These are phyloP conservation scores for Odontomyia ornata DNA, from an alignment of 2,888 invertebrate species.

Conservation along the genomic window DNA sequence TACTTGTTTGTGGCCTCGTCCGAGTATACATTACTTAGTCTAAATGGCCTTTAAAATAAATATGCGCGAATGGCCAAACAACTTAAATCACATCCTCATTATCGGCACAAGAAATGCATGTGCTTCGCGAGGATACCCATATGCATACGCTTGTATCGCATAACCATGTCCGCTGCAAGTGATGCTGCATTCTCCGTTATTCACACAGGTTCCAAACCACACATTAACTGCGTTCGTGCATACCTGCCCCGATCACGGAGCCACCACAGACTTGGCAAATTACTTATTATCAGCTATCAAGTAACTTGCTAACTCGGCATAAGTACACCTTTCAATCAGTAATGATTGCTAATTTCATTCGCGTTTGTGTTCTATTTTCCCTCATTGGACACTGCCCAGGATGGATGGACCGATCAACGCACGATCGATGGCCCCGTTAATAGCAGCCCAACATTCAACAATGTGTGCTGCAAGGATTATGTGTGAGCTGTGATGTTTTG, in stretches of 20 bases:
- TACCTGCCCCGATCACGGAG: constrained; percentile 18
- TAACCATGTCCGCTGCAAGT: too few species aligned
- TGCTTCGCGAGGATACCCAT: too few species aligned
- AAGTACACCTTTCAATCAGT: constrained; percentile 48
- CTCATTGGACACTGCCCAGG: not conserved
- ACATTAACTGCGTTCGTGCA: not conserved
- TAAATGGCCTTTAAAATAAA: too few species aligned
- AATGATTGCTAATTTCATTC: constrained; percentile 49
- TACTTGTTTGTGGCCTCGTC: too few species aligned
- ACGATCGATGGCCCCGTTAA: constrained; percentile 19
- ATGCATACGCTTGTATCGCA: too few species aligned
- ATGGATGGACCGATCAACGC: constrained; percentile 2
- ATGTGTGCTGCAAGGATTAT: constrained; percentile 15
- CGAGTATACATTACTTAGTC: too few species aligned
- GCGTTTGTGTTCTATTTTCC: constrained; percentile 23
- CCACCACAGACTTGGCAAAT: constrained; percentile 45
- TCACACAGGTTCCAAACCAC: not conserved
- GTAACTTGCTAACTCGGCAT: constrained; percentile 49
- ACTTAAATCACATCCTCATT: too few species aligned
- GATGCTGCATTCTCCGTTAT: not conserved
- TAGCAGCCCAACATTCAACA: not conserved
- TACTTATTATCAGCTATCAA: constrained; percentile 52
- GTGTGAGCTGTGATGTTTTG: not conserved
- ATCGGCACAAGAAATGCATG: too few species aligned
- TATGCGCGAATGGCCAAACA: too few species aligned